phyloP scores from a whole-genome alignment of 2,888 invertebrate species.

The Amphipyra tragopoginis region DNA sequence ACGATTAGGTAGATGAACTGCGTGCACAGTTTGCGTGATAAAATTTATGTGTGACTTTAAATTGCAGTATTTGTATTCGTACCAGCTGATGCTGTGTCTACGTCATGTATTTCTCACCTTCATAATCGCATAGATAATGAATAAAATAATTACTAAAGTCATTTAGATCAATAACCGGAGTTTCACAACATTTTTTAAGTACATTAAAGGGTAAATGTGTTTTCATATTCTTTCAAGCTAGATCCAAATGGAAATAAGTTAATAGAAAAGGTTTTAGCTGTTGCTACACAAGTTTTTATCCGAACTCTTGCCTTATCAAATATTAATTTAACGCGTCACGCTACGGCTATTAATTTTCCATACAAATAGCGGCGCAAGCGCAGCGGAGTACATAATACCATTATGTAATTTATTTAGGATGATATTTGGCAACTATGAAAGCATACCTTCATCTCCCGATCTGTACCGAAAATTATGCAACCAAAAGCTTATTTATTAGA shows the following conservation, averaged over 20 bases:
- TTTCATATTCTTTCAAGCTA: constrained; percentile 10
- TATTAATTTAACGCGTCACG: constrained; percentile 66
- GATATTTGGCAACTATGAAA: constrained; percentile 20
- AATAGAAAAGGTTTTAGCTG: constrained; percentile 32
- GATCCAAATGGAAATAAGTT: neutral
- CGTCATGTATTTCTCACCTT: constrained; percentile 9
- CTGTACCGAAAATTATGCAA: neutral
- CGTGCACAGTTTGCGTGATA: constrained; percentile 26
- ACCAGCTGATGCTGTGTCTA: constrained; percentile 10
- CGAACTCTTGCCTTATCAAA: constrained; percentile 61
- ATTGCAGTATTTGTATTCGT: constrained; percentile 13
- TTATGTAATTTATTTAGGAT: constrained; percentile 36
- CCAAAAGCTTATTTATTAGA: neutral
- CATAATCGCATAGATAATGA: constrained; percentile 1
- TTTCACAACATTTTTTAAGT: too few relatives aligned
- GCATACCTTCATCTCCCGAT: neutral
- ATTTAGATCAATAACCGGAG: neutral
- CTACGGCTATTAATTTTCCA: constrained; percentile 59
- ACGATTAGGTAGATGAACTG: constrained; percentile 3
- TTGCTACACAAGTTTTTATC: constrained; percentile 36
- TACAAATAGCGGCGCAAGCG: constrained; percentile 49
- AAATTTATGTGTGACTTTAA: constrained; percentile 22
- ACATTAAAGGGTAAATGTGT: constrained; percentile 1
- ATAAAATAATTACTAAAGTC: neutral
- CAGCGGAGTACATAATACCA: constrained; percentile 30